These are phyloP conservation scores for Syngnathus acus DNA, from an alignment of 2,797 vertebrate species.

Conservation along the genomic window DNA sequence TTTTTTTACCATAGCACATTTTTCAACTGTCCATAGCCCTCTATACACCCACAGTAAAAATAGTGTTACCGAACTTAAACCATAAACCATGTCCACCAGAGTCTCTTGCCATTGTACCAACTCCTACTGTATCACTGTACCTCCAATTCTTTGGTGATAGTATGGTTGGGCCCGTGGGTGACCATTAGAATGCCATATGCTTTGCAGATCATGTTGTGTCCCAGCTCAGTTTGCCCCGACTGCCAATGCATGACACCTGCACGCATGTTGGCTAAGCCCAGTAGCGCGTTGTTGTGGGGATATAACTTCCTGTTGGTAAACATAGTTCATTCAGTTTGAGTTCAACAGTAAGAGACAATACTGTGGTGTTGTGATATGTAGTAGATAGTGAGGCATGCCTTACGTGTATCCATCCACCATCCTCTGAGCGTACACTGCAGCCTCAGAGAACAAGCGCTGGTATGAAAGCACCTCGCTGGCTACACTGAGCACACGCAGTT, in stretches of 20 bases:
- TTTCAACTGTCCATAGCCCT: neutral
- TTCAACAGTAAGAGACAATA: no score
- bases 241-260: constrained; percentile 92
- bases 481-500: constrained; percentile 75
- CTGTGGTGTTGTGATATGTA: neutral
- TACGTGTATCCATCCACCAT: constrained; percentile 89
- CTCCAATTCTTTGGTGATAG: constrained; percentile 90
- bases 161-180: constrained; percentile 86
- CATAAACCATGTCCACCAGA: neutral
- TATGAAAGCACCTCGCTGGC: constrained; percentile 82
- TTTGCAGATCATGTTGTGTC: constrained; percentile 85
- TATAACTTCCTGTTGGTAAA: constrained; percentile 63
- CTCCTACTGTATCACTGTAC: constrained; percentile 42
- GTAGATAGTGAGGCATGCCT: constrained; percentile 11
- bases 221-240: constrained; percentile 79
- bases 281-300: constrained; percentile 81
- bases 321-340: neutral
- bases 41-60: neutral
- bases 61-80: neutral
- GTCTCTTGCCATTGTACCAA: no score
- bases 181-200: constrained; percentile 85
- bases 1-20: no score
- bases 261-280: constrained; percentile 86
- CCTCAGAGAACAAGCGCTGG: constrained; percentile 77
- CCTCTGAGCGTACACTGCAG: constrained; percentile 70